Base-by-base conservation (phyloP, 2,888 invertebrate species). In the Netelia inedita region DNA sequence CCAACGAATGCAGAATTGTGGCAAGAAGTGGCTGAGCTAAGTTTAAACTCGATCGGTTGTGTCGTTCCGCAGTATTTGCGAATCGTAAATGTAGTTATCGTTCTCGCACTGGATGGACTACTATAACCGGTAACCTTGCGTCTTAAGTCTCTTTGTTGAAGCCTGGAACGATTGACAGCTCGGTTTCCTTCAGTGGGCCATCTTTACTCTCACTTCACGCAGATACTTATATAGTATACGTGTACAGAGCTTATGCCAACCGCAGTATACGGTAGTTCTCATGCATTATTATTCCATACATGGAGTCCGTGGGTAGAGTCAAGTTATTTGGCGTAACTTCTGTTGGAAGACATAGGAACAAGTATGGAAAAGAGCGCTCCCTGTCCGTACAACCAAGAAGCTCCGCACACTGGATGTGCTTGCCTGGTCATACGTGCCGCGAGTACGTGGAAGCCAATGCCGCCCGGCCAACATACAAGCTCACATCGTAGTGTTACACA, bases 251-350 rank as follows among this genome's bases (percentile, higher is more conserved):
- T 50, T 35, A n/a, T 63, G 46, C 43, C 35, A 41, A 16, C 63
- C n/a, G 41, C 50, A 50, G 72, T 11, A 57, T 68, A 82, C 65
- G 65, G 41, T 65, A 76, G 69, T 71, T 55, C 28, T 21, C 57
- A 35, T 50, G 50, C 41, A 78, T 72, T 82, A 76, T 72, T 66
- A 78, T 72, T 78, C 68, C 75, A 55, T 69, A 81, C 68, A 69
- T 69, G 80, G 68, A 68, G 41, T 69, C 53, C 68, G 35, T 9
- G 53, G 16, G 59, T 46, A 71, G 46, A 76, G 71, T 82, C 69
- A 46, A 82, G 75, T 82, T 82, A 59, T 82, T 82, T 65, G 57
- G 73, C 65, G 82, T 82, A 57, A 57, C 71, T 82, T 71, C 69
- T 57, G 53, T 71, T 71, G 21, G 35, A 63, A 57, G 53, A 55